Conservation (phyloP, 2,888 invertebrate genomes). For the Itoplectis maculator region DNA sequence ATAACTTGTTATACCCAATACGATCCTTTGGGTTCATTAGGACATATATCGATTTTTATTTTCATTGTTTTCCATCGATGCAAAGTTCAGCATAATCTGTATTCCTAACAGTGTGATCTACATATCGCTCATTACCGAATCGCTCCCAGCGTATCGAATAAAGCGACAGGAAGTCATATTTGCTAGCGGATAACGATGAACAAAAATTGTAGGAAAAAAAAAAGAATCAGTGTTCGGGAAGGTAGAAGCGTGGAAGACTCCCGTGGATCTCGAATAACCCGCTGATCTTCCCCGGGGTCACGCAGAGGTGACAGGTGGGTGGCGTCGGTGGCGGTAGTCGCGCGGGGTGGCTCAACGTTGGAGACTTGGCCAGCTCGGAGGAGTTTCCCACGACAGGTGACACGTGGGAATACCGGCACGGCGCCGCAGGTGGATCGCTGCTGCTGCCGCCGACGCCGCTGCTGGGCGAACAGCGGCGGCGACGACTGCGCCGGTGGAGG, state of each 20-base stretch:
- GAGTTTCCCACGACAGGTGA: slow-evolving; percentile 83
- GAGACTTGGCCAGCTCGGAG: slow-evolving; percentile 69
- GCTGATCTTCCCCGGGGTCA: slow-evolving; percentile 65
- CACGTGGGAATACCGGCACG: slow-evolving; percentile 82
- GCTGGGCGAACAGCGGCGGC: slow-evolving; percentile 67
- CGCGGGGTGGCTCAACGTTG: slow-evolving; percentile 73
- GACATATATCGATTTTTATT: no score
- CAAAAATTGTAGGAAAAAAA: background rate
- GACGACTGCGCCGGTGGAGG: no score
- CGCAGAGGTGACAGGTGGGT: slow-evolving; percentile 71
- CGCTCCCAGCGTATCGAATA: no score
- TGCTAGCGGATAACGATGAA: no score
- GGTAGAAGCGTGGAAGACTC: slow-evolving; percentile 63
- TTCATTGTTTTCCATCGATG: no score
- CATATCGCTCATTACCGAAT: no score
- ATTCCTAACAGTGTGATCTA: no score
- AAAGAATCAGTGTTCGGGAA: slow-evolving; percentile 29
- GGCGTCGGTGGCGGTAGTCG: slow-evolving; percentile 71
- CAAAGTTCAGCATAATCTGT: no score
- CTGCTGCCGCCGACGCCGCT: no score
- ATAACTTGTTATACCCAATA: no score
- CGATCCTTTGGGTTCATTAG: no score
- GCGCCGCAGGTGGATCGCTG: slow-evolving; percentile 80
- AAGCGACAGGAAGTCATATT: no score
- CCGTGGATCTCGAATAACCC: slow-evolving; percentile 69